Evolutionary conservation across 2,797 vertebrate genomes (phyloP).

Genomic region (Tokudaia muenninki): DNA sequence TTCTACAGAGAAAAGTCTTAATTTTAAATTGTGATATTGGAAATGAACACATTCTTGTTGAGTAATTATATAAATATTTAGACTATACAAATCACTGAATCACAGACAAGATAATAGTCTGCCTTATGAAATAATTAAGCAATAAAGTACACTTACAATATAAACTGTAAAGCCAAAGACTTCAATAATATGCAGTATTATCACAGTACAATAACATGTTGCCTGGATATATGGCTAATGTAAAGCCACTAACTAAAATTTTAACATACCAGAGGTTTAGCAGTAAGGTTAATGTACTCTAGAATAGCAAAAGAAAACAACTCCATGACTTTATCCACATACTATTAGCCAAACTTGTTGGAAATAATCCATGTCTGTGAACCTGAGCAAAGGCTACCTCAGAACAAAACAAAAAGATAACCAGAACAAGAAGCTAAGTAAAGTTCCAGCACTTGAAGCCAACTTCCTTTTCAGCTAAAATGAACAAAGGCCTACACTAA

Average conservation of each 20-base stretch:
- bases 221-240: background rate
- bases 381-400: background rate
- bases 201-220: background rate
- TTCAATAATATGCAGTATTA: background rate
- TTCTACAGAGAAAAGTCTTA: slow-evolving; percentile 83
- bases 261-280: background rate
- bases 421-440: background rate
- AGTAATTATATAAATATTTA: slow-evolving; percentile 53
- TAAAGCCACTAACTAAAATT: background rate
- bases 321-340: background rate
- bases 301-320: background rate
- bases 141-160: slow-evolving; percentile 19
- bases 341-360: background rate
- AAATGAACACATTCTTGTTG: slow-evolving; percentile 49
- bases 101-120: background rate
- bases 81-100: slow-evolving; percentile 14
- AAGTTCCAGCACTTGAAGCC: background rate
- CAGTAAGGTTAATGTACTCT: background rate
- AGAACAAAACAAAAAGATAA: background rate
- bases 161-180: background rate
- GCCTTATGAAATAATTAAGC: slow-evolving; percentile 43
- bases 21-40: slow-evolving; percentile 57
- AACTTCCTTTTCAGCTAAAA: background rate
- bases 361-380: background rate
- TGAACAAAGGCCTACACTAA: slow-evolving; percentile 18